Evolutionary conservation across 1,140 invertebrate species (phyloP).

Genomic region (Caerostris darwini): DNA sequence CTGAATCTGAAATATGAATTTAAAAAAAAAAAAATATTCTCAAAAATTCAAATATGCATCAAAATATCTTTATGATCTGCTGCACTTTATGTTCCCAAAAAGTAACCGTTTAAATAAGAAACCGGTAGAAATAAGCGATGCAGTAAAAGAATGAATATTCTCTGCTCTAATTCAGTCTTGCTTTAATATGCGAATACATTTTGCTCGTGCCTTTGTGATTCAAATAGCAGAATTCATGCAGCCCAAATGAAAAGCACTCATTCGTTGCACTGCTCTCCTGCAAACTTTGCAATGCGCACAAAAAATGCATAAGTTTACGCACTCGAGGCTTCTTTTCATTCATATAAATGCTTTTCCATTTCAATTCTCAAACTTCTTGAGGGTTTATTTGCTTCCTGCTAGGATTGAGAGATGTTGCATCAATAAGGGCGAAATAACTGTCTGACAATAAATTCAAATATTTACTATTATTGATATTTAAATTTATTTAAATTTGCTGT

Average conservation of each 20-base stretch:
- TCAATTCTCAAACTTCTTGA: not conserved
- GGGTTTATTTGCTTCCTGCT: not conserved
- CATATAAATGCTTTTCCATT: slow-evolving; percentile 9
- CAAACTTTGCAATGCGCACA: not conserved
- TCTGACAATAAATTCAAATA: not conserved
- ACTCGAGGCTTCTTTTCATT: not conserved
- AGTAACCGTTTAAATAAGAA: not conserved
- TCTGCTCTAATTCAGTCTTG: slow-evolving; percentile 5
- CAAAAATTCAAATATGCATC: slow-evolving; percentile 29
- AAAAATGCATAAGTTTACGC: slow-evolving; percentile 20
- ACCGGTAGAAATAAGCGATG: not conserved
- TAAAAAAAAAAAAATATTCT: not conserved
- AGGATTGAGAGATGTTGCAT: not conserved
- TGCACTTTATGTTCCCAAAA: not conserved
- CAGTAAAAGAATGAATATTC: slow-evolving; percentile 32
- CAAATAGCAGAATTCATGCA: not conserved
- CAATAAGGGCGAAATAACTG: not conserved
- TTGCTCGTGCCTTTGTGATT: slow-evolving; percentile 33
- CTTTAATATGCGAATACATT: slow-evolving; percentile 2
- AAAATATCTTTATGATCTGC: not conserved
- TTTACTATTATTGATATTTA: slow-evolving; percentile 13
- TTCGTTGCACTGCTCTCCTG: not conserved
- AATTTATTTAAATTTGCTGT: not conserved
- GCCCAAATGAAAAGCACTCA: not conserved
- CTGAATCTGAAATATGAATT: not conserved